Conservation (phyloP, 2,888 invertebrate species). For the Acronicta leporina region DNA sequence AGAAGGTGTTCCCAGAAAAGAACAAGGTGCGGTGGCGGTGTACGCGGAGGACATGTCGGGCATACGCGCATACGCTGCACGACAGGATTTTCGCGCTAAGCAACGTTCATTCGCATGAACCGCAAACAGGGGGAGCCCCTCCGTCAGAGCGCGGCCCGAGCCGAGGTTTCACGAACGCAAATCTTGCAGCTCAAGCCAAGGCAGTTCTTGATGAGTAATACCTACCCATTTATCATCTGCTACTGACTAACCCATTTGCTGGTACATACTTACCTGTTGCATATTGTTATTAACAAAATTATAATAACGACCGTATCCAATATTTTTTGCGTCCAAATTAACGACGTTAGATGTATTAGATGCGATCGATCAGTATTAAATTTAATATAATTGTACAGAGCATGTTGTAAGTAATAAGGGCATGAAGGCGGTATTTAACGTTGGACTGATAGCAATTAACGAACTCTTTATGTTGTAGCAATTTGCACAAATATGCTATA, state of each 20-base stretch:
- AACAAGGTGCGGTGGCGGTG: constrained; percentile 88
- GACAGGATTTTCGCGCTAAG: constrained; percentile 86
- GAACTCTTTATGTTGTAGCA: constrained; percentile 26
- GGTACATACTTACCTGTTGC: constrained; percentile 21
- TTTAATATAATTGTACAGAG: constrained; percentile 23
- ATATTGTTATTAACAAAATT: constrained; percentile 13
- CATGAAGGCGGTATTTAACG: constrained; percentile 35
- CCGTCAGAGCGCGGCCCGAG: constrained; percentile 32
- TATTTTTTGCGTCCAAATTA: constrained; percentile 4
- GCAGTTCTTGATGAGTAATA: constrained; percentile 75
- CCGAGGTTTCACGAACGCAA: constrained; percentile 62
- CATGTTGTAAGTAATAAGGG: constrained; percentile 37
- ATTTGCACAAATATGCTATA: constrained; percentile 43
- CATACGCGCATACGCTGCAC: constrained; percentile 86
- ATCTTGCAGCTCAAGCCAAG: constrained; percentile 71
- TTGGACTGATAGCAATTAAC: constrained; percentile 54
- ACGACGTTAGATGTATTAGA: constrained; percentile 12
- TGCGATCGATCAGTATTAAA: constrained; percentile 16
- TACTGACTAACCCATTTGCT: constrained; percentile 32
- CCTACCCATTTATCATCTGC: constrained; percentile 16
- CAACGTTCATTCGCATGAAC: constrained; percentile 85
- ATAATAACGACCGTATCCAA: constrained; percentile 24
- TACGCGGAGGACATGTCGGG: constrained; percentile 85
- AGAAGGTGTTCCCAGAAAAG: constrained; percentile 87
- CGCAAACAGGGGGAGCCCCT: constrained; percentile 63